These are phyloP conservation scores for Hipposideros armiger DNA, from an alignment of 2,113 vertebrate species.

Conservation along the genomic window DNA sequence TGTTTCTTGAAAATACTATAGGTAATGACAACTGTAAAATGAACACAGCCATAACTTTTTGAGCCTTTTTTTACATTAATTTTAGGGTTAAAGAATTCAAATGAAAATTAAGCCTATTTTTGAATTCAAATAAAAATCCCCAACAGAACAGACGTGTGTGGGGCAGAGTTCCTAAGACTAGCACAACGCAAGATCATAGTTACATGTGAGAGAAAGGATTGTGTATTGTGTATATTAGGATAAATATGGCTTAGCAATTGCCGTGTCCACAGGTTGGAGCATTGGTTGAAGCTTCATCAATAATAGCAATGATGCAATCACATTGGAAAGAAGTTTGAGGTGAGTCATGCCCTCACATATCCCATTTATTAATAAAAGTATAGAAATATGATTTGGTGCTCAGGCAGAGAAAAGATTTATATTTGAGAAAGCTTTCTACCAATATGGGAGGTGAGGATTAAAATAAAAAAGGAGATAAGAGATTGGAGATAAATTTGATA, in stretches of 20 bases:
- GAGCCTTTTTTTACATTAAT: background rate
- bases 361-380: conserved; percentile 42
- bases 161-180: background rate
- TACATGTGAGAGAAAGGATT: background rate
- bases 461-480: background rate
- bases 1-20: background rate
- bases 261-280: background rate
- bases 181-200: background rate
- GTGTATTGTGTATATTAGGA: background rate
- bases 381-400: conserved; percentile 18
- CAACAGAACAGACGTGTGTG: background rate
- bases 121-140: background rate
- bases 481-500: background rate
- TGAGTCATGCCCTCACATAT: background rate
- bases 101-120: background rate
- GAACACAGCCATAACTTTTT: background rate
- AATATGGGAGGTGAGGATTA: background rate
- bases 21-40: background rate
- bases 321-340: background rate
- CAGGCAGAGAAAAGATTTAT: conserved; percentile 14
- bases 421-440: conserved; percentile 9
- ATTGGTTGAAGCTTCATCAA: background rate
- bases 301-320: background rate
- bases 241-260: background rate
- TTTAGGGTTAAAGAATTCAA: background rate